Evolutionary conservation across 2,797 vertebrate species (phyloP).

Genomic region (Columba guinea): DNA sequence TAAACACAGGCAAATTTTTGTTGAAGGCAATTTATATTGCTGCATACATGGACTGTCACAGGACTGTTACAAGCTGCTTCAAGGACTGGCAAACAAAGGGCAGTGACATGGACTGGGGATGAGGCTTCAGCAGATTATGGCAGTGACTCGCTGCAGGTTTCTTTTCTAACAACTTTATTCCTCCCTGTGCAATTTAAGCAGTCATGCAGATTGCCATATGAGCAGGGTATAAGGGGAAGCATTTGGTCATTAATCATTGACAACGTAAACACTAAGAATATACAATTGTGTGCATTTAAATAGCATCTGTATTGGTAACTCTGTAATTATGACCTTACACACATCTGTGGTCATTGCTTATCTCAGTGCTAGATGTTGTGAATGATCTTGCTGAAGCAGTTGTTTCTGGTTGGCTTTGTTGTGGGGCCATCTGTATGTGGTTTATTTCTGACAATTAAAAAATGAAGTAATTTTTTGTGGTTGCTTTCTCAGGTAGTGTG

Average conservation of each 20-base stretch:
- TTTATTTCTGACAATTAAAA: conserved; percentile 7
- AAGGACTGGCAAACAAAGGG: neutral
- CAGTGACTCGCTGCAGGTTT: neutral
- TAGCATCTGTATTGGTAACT: neutral
- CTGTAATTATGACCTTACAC: neutral
- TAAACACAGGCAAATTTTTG: neutral
- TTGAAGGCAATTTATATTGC: neutral
- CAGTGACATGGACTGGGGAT: neutral
- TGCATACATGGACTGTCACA: neutral
- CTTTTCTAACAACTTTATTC: neutral
- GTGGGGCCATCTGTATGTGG: neutral
- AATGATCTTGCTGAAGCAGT: neutral
- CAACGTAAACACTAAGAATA: neutral
- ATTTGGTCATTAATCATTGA: neutral
- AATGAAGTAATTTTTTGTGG: neutral
- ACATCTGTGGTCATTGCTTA: neutral
- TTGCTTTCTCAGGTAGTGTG: neutral
- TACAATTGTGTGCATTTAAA: neutral
- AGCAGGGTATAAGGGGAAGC: neutral
- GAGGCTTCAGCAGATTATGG: neutral
- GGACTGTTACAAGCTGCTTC: conserved; percentile 40
- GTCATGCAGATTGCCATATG: neutral
- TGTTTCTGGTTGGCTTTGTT: neutral
- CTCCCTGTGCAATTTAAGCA: neutral
- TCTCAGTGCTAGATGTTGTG: neutral